Percentiles rank a stretch among this genome's conserved stretches.
phyloP scores from a whole-genome alignment of 2,888 invertebrate species.

The Cynaeus angustus region DNA sequence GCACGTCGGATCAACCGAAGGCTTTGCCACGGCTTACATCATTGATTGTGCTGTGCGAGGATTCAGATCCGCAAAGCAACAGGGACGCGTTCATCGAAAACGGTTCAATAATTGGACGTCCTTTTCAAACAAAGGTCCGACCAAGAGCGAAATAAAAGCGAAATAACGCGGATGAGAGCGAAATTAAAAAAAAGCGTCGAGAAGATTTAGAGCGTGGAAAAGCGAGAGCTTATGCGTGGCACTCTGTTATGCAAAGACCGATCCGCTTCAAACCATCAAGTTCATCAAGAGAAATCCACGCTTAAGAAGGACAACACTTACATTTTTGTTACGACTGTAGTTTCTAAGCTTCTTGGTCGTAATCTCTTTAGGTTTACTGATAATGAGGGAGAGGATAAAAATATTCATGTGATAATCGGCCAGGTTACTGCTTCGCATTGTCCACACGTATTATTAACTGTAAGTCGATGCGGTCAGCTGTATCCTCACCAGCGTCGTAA shows the following conservation, averaged over 20 bases:
- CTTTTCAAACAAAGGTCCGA: neutral
- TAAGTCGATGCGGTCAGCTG: too few species aligned
- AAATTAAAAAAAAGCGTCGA: conserved; percentile 6
- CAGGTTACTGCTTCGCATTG: too few species aligned
- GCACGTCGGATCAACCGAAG: conserved; percentile 46
- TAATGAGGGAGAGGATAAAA: too few species aligned
- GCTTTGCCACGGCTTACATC: conserved; percentile 52
- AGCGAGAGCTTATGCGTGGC: neutral
- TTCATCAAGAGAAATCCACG: neutral
- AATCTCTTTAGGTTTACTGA: too few species aligned
- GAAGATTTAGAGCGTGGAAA: conserved; percentile 2
- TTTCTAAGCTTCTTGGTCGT: neutral
- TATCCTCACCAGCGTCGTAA: too few species aligned
- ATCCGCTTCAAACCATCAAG: neutral
- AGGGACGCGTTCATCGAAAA: conserved; percentile 8
- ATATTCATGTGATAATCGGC: too few species aligned
- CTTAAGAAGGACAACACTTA: too few species aligned
- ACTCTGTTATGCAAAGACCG: neutral
- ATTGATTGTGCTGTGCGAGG: conserved; percentile 45
- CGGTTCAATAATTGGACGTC: conserved; percentile 15
- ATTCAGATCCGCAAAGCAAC: conserved; percentile 35
- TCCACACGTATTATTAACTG: too few species aligned
- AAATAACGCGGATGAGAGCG: conserved; percentile 3
- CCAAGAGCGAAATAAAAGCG: conserved; percentile 3
- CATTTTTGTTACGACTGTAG: too few species aligned